Conservation (phyloP, 2,113 vertebrate species). For the Daubentonia madagascariensis region DNA sequence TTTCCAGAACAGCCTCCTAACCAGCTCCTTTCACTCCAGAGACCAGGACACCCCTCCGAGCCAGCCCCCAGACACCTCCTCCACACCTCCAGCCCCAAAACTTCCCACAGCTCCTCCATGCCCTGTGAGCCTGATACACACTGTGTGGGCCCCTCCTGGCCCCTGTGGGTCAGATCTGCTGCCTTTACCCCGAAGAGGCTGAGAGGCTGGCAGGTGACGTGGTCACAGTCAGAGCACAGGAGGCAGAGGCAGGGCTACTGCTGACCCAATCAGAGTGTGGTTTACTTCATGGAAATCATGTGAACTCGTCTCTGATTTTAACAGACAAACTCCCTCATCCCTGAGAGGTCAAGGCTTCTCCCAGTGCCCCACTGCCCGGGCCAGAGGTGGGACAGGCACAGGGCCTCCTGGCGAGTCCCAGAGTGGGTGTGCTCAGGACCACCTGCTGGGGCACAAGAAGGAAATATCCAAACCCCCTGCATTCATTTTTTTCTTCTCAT, state of each 20-base stretch:
- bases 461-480: background rate
- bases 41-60: background rate
- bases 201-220: background rate
- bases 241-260: too few relatives aligned
- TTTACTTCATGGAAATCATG: background rate
- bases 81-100: fast-evolving
- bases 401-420: background rate
- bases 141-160: background rate
- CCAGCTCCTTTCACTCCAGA: background rate
- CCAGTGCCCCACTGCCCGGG: too few relatives aligned
- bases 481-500: background rate
- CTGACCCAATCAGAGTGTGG: background rate
- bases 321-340: background rate
- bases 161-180: background rate
- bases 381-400: background rate
- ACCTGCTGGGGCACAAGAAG: background rate
- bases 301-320: background rate
- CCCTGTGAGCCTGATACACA: background rate
- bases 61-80: background rate
- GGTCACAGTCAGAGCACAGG: background rate
- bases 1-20: background rate
- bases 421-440: background rate
- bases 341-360: background rate
- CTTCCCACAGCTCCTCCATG: background rate
- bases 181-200: background rate